Evolutionary conservation across 2,113 vertebrate species (phyloP).

Genomic region (Psittacula cyanocephala): DNA sequence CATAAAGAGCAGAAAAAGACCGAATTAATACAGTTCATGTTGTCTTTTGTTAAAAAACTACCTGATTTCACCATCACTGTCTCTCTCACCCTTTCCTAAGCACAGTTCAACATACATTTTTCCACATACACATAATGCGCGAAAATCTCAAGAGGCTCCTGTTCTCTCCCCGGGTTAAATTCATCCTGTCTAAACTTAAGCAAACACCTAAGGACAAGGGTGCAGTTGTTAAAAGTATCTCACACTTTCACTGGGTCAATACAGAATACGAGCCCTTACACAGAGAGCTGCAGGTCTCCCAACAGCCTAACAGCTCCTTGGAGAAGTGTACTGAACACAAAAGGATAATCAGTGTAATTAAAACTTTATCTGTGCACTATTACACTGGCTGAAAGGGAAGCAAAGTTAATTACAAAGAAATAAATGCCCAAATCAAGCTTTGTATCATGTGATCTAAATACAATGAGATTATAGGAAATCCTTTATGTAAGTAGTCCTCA

Average conservation of each 20-base stretch:
- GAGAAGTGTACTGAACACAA: background rate
- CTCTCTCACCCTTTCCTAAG: background rate
- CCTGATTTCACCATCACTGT: background rate
- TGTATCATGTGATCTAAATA: background rate
- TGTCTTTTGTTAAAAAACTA: background rate
- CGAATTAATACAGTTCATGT: background rate
- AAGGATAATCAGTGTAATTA: background rate
- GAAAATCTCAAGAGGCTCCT: fast-evolving
- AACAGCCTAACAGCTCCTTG: background rate
- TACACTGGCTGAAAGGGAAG: background rate
- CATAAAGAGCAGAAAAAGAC: background rate
- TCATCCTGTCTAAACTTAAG: background rate
- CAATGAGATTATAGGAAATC: background rate
- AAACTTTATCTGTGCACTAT: background rate
- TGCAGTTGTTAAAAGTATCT: background rate
- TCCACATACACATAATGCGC: fast-evolving
- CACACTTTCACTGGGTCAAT: background rate
- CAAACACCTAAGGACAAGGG: background rate
- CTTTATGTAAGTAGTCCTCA: background rate
- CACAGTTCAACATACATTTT: background rate
- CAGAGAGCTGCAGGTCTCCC: background rate
- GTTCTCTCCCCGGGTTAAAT: background rate
- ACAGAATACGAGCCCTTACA: background rate
- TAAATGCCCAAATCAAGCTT: background rate
- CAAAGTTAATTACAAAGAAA: background rate